These are phyloP conservation scores for Noctua janthina DNA, from an alignment of 2,888 invertebrate species.

Conservation along the genomic window DNA sequence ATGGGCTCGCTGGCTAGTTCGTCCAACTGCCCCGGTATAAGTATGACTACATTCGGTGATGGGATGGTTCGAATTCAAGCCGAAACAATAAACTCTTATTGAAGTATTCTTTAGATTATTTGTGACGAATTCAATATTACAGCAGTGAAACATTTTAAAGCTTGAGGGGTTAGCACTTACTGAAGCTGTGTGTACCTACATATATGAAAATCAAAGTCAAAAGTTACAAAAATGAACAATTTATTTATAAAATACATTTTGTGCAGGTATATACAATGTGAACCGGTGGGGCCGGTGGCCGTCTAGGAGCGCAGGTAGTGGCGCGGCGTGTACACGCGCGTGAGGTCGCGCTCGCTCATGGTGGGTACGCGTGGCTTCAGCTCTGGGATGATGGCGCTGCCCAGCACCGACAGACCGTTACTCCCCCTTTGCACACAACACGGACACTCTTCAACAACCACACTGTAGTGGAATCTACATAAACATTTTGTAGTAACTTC, in stretches of 20 bases:
- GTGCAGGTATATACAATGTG: background rate
- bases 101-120: too few species aligned
- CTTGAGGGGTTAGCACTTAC: too few species aligned
- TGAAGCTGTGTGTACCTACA: background rate
- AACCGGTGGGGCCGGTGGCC: background rate
- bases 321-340: conserved; percentile 79
- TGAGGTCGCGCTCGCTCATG: conserved; percentile 90
- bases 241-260: conserved; percentile 29
- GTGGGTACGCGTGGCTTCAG: conserved; percentile 90
- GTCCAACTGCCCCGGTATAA: too few species aligned
- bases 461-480: background rate
- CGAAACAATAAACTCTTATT: too few species aligned
- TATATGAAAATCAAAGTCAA: conserved; percentile 14
- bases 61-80: too few species aligned
- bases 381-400: conserved; percentile 90
- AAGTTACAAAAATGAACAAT: conserved; percentile 46
- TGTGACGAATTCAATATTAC: too few species aligned
- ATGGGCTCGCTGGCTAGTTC: too few species aligned
- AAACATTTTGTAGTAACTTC: background rate
- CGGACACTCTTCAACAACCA: background rate
- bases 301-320: conserved; percentile 68
- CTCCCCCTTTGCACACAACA: conserved; percentile 72
- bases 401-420: conserved; percentile 87
- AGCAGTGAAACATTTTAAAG: too few species aligned
- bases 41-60: too few species aligned